Conservation (phyloP, 1,140 invertebrate genomes). For the Teleopsis dalmanni region DNA sequence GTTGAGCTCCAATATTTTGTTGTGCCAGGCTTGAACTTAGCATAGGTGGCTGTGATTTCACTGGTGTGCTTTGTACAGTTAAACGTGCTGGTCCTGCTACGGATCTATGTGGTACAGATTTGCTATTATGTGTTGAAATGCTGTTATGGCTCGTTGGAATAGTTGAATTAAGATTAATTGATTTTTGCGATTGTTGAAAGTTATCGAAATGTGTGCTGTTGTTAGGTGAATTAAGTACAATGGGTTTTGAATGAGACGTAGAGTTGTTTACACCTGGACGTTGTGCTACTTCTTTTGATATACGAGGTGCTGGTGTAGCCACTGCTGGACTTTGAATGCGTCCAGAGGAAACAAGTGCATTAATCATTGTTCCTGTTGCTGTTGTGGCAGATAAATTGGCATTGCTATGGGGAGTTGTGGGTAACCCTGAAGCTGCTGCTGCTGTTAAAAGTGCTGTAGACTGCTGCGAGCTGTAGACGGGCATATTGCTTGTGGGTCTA, state of each 20-base stretch:
- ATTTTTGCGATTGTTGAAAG: background rate
- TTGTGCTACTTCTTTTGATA: conserved; percentile 38
- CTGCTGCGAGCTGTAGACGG: conserved; percentile 34
- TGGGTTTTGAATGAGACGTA: background rate
- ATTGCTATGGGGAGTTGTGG: conserved; percentile 1
- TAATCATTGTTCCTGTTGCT: background rate
- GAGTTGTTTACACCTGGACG: conserved; percentile 18
- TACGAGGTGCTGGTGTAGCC: conserved; percentile 35
- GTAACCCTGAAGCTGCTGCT: conserved; percentile 1
- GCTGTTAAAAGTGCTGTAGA: background rate
- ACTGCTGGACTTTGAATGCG: conserved; percentile 39
- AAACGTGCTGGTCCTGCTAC: conserved; percentile 37
- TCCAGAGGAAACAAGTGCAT: conserved; percentile 7
- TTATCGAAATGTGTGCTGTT: conserved; percentile 1
- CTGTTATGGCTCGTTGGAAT: background rate
- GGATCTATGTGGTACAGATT: conserved; percentile 27
- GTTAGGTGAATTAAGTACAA: background rate
- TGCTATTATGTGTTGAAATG: background rate
- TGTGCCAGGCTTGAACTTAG: conserved; percentile 47
- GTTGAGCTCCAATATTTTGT: background rate
- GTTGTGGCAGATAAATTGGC: conserved; percentile 6
- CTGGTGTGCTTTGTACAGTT: conserved; percentile 49
- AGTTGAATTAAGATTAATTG: background rate
- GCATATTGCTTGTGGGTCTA: conserved; percentile 44
- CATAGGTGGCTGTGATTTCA: conserved; percentile 56